Evolutionary conservation across 2,888 invertebrate genomes (phyloP).

Genomic region (Leptopilina myrica): DNA sequence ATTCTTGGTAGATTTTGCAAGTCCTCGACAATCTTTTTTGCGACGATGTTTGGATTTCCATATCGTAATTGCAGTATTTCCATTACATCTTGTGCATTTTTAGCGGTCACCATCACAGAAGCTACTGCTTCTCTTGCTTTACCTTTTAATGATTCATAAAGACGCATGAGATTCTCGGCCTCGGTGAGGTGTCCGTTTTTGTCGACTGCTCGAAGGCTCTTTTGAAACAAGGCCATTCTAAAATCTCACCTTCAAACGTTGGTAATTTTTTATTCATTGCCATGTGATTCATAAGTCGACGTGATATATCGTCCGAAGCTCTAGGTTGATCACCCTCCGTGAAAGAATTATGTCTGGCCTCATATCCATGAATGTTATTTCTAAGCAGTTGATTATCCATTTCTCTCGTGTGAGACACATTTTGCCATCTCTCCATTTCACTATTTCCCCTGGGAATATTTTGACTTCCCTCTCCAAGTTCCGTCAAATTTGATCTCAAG

Average conservation of each 20-base stretch:
- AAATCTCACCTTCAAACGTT: constrained; percentile 2
- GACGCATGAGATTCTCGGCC: constrained; percentile 43
- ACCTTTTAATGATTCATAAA: constrained; percentile 30
- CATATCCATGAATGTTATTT: no score
- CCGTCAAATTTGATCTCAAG: not conserved
- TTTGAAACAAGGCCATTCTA: constrained; percentile 49
- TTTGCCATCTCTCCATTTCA: not conserved
- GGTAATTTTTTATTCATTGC: no score
- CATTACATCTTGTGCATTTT: constrained; percentile 21
- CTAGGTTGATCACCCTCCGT: no score
- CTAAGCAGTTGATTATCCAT: no score
- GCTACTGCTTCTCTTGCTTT: constrained; percentile 46
- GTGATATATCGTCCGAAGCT: no score
- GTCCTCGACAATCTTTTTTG: constrained; percentile 34
- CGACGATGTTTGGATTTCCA: constrained; percentile 43
- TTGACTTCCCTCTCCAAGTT: constrained; percentile 35
- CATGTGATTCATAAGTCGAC: no score
- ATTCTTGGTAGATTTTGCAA: constrained; percentile 45
- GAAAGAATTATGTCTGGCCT: no score
- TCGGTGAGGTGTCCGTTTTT: constrained; percentile 43
- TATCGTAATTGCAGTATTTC: constrained; percentile 46
- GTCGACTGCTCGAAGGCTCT: constrained; percentile 44
- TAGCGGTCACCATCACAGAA: constrained; percentile 42
- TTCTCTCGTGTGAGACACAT: constrained; percentile 41
- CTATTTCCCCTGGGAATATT: not conserved